Conservation (phyloP, 1,140 invertebrate genomes). For the Riptortus pedestris region DNA sequence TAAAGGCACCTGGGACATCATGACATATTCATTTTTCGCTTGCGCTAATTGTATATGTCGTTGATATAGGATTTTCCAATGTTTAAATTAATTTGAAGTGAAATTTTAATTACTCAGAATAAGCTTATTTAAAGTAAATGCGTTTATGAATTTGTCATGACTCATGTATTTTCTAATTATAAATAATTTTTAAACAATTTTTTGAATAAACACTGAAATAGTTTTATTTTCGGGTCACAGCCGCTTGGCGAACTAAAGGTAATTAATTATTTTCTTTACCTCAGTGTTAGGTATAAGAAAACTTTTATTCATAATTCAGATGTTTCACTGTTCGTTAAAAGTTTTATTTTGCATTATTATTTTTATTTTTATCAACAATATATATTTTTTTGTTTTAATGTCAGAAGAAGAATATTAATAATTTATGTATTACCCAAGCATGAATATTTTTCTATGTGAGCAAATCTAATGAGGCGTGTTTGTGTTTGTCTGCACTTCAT, state of each 20-base stretch:
- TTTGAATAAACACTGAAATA: conserved; percentile 21
- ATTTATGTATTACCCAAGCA: too few species aligned
- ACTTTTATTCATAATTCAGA: conserved; percentile 5
- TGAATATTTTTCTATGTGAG: too few species aligned
- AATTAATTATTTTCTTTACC: conserved; percentile 22
- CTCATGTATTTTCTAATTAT: background rate
- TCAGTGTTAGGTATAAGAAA: conserved; percentile 25
- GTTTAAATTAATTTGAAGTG: too few species aligned
- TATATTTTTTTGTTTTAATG: too few species aligned
- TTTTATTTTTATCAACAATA: conserved; percentile 13
- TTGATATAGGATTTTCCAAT: too few species aligned
- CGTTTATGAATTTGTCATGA: conserved; percentile 8
- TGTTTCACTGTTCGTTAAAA: conserved; percentile 3
- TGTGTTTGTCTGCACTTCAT: conserved; percentile 14
- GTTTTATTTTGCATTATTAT: background rate
- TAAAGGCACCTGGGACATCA: too few species aligned
- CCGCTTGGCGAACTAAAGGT: conserved; percentile 27
- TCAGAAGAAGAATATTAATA: too few species aligned
- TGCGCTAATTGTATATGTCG: too few species aligned
- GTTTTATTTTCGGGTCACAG: conserved; percentile 21
- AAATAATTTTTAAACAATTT: background rate
- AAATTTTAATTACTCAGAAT: too few species aligned
- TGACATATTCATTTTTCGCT: too few species aligned
- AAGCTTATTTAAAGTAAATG: too few species aligned
- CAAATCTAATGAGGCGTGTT: conserved; percentile 6